Conservation (phyloP, 1,140 invertebrate species). For the Diuraphis noxia region DNA sequence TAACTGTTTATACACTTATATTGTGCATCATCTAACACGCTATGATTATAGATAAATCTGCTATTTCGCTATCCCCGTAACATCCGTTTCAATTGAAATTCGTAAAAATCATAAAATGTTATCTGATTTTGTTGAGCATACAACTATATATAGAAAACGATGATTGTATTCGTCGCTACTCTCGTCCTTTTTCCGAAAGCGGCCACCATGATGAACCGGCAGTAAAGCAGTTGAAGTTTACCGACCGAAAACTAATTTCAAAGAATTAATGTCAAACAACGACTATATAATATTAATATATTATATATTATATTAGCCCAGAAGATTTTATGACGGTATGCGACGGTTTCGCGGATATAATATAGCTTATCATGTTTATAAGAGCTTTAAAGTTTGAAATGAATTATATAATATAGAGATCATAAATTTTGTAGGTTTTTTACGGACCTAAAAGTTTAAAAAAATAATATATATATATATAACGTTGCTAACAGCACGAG, state of each 20-base stretch:
- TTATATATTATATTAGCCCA: background rate
- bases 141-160: background rate
- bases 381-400: slow-evolving; percentile 21
- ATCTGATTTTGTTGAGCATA: background rate
- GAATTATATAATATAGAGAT: slow-evolving; percentile 11
- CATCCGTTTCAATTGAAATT: background rate
- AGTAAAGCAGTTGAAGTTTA: background rate
- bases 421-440: slow-evolving; percentile 28
- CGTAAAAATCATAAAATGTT: background rate
- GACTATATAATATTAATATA: background rate
- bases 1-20: background rate
- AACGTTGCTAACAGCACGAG: background rate
- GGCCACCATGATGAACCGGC: background rate
- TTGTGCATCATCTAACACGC: background rate
- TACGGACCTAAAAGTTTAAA: slow-evolving; percentile 11
- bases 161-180: background rate
- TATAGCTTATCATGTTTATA: slow-evolving; percentile 8
- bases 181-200: background rate
- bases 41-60: background rate
- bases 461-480: too few species aligned
- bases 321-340: slow-evolving; percentile 9
- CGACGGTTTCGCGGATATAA: background rate
- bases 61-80: background rate
- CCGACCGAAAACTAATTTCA: slow-evolving; percentile 41
- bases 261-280: slow-evolving; percentile 37